Base-by-base conservation (phyloP, 2,888 invertebrate genomes). In the Elysia crispata region DNA sequence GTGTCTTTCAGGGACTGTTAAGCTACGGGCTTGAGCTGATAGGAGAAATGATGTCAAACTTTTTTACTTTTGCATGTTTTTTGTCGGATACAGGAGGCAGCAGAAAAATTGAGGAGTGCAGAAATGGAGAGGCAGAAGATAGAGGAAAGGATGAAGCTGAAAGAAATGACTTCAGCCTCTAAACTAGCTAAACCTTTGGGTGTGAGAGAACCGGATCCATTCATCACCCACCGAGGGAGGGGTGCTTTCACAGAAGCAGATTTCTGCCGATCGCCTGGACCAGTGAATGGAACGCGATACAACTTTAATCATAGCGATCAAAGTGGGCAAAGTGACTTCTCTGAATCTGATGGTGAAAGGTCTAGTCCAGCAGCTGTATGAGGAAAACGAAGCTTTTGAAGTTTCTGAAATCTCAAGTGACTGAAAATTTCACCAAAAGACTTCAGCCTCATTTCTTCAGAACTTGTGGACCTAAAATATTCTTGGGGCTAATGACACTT, bases 121-220 rank as follows among this genome's bases (percentile, higher is more conserved):
- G 96, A 96, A 92, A 93, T 94, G 80, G 96, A 96, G 89, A 94
- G 95, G 70, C 93, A 94, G 85, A 93, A 94, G 79, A 92, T 96
- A 82, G 96, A 96, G 86, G 93, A 94, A 0, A 95, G 96, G 91
- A 92, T 96, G 49, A 94, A 94, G 87, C 93, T 94, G 1, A 87
- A 86, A 84, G 86, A 86, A 64, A 86, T 81, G 79, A 85, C 75
- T 13, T 80, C 86, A 0, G 85, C 87, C 5, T 82, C 84, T 15
- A 84, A 86, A 20, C 81, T 89, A 49, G 86, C 86, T 0, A 74
- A 85, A 31, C 87, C 86, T 0, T 73, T 86, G 11, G 83, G 80
- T 25, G 67, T 67, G 0, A 86, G 87, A 3, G 82, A 84, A 31
- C 77, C 83, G 11, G 82, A 84, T 57, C 86, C 87, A 0, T 82